A percentile compares a stretch with the other conserved stretches of the same genome.
These are phyloP conservation scores for Gobionotothen gibberifrons DNA, from an alignment of 2,797 vertebrate genomes.

Conservation along the genomic window DNA sequence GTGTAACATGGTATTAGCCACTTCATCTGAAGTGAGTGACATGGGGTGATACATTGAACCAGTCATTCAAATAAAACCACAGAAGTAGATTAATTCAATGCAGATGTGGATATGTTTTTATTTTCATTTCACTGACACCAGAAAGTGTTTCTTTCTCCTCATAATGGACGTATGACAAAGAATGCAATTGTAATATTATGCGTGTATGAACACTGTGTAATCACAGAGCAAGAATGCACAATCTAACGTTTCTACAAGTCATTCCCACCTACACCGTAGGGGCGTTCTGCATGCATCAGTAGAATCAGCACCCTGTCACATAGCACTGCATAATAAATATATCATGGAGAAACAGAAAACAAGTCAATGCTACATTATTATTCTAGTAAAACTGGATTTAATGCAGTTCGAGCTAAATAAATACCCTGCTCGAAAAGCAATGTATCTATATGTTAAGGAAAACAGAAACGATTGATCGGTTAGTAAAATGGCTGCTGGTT, in stretches of 20 bases:
- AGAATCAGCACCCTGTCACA: slow-evolving; percentile 6
- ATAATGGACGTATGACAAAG: background rate
- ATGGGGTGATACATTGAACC: slow-evolving; percentile 9
- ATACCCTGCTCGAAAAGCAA: background rate
- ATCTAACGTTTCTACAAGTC: background rate
- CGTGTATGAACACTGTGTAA: background rate
- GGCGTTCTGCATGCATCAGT: slow-evolving; percentile 7
- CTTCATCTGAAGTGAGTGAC: slow-evolving; percentile 26
- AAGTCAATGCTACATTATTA: background rate
- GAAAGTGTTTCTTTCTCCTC: background rate
- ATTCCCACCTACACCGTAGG: background rate
- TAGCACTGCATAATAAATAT: background rate
- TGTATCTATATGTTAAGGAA: no score
- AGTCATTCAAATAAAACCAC: background rate
- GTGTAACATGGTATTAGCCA: slow-evolving; percentile 21
- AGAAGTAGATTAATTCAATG: background rate
- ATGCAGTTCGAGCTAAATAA: background rate
- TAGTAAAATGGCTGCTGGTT: no score
- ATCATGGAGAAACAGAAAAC: slow-evolving; percentile 2
- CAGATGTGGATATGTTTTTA: background rate
- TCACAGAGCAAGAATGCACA: background rate
- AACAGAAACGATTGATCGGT: no score
- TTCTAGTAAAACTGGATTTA: background rate
- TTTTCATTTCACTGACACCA: background rate
- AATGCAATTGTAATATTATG: background rate